Percentiles rank a stretch among this genome's conserved stretches.
These are phyloP conservation scores for Brachionus plicatilis DNA, from an alignment of 1,140 invertebrate genomes.

Conservation along the genomic window DNA sequence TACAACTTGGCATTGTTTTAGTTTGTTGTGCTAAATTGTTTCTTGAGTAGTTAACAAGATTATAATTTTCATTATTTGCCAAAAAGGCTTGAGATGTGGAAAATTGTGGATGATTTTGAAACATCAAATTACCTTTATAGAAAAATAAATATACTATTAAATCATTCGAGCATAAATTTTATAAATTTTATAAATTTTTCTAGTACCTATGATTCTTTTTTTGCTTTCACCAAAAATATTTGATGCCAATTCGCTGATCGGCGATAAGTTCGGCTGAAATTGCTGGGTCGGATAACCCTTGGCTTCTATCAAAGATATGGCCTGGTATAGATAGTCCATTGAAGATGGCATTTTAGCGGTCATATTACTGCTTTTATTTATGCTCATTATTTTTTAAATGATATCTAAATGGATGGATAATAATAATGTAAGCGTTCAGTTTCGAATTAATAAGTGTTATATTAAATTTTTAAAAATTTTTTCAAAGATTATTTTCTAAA, in stretches of 20 bases:
- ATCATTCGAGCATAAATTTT: neutral
- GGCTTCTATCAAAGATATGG: neutral
- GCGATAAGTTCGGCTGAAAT: neutral
- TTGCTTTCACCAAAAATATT: neutral
- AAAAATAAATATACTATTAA: neutral
- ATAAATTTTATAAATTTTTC: neutral
- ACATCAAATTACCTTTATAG: slow-evolving; percentile 28
- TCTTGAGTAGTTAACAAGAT: neutral
- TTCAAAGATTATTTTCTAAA: neutral
- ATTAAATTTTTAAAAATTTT: neutral
- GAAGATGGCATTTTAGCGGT: neutral
- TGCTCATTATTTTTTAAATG: neutral
- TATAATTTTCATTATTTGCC: slow-evolving; percentile 34
- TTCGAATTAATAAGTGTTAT: neutral
- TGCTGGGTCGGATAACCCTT: neutral
- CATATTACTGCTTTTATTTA: neutral
- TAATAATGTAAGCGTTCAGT: neutral
- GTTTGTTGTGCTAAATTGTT: neutral
- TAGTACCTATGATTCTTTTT: slow-evolving; percentile 33
- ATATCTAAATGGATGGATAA: neutral
- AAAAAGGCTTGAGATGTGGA: neutral
- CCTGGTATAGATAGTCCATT: slow-evolving; percentile 10
- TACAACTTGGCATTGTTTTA: neutral
- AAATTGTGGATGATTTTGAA: slow-evolving; percentile 1
- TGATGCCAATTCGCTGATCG: neutral